Conservation (phyloP, 2,797 vertebrate genomes). For the Chelonia mydas region DNA sequence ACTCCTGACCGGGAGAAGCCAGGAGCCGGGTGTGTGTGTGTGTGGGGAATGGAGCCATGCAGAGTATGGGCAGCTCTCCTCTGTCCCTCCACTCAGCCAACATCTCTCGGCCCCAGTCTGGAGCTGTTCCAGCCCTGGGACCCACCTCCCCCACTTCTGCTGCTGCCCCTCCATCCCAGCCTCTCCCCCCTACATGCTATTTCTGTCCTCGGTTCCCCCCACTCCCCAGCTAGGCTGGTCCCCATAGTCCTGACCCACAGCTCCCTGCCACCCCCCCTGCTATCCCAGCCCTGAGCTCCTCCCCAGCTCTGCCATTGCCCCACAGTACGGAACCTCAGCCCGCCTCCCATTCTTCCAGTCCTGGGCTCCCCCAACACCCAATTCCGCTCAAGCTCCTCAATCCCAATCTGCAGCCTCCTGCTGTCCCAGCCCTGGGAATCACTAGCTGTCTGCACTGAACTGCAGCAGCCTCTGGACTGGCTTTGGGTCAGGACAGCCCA, state of each 20-base stretch:
- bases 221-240: neutral
- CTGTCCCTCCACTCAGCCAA: rapidly evolving
- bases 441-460: neutral
- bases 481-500: neutral
- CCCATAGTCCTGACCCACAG: neutral
- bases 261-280: neutral
- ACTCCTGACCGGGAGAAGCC: neutral
- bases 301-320: neutral
- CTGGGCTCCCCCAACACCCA: neutral
- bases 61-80: neutral
- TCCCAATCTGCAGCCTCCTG: neutral
- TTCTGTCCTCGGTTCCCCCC: neutral
- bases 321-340: neutral
- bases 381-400: neutral
- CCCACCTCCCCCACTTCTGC: neutral
- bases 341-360: neutral
- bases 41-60: neutral
- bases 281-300: neutral
- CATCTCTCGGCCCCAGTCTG: neutral
- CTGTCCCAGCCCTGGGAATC: neutral
- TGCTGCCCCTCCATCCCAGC: neutral
- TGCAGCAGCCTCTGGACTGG: neutral
- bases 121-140: neutral
- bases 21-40: too few relatives aligned
- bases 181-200: neutral